Conservation (phyloP, 2,888 invertebrate species). For the Scaptomyza tumidula region DNA sequence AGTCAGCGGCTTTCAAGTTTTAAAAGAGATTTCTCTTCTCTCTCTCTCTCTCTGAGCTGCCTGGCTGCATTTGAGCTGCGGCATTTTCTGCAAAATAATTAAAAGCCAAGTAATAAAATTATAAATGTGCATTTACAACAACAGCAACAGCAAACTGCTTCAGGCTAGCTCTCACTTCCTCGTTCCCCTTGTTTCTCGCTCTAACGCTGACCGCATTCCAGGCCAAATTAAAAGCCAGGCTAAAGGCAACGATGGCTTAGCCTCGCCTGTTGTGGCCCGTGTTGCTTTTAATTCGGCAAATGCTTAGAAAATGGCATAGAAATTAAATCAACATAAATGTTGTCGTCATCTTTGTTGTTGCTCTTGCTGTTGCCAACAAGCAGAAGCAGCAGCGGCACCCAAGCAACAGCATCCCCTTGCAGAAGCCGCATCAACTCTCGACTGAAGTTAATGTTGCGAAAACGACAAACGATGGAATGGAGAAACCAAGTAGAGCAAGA, state of each 20-base stretch:
- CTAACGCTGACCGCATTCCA: constrained; percentile 65
- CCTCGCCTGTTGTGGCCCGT: constrained; percentile 33
- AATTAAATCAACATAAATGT: constrained; percentile 67
- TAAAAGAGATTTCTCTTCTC: constrained; percentile 1
- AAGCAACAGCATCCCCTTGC: background rate
- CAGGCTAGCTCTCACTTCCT: constrained; percentile 1
- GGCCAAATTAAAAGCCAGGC: constrained; percentile 62
- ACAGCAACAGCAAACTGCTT: constrained; percentile 25
- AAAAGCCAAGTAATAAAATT: constrained; percentile 61
- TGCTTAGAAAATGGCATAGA: constrained; percentile 58
- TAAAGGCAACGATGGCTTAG: constrained; percentile 29
- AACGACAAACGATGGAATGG: constrained; percentile 25
- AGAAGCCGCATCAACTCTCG: constrained; percentile 16
- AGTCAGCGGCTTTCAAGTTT: constrained; percentile 22
- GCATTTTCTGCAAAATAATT: constrained; percentile 60
- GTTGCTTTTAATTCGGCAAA: constrained; percentile 64
- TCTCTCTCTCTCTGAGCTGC: background rate
- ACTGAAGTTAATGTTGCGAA: constrained; percentile 68
- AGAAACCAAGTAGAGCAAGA: constrained; percentile 39
- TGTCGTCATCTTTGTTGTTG: background rate
- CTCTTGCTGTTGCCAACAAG: background rate
- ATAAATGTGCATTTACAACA: constrained; percentile 58
- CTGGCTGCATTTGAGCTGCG: constrained; percentile 33
- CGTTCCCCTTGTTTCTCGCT: constrained; percentile 1
- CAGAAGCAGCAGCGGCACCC: background rate